Evolutionary conservation across 1,140 invertebrate genomes (phyloP).

Genomic region (Drosophila varians): DNA sequence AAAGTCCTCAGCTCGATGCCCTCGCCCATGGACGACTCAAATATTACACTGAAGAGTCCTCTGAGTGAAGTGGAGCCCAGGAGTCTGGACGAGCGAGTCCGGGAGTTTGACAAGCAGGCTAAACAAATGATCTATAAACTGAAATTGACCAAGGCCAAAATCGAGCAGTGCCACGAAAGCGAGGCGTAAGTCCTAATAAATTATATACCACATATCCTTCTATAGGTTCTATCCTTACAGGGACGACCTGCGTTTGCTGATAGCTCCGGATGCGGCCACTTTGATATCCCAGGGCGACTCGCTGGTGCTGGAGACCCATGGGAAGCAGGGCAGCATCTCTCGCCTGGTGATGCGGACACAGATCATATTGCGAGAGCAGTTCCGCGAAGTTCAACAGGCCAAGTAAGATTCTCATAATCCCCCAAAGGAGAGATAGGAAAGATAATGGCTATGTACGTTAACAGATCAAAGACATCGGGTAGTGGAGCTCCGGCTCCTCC

Average conservation of each 20-base stretch:
- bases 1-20: constrained; percentile 69
- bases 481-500: constrained; percentile 40
- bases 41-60: constrained; percentile 70
- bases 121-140: constrained; percentile 87
- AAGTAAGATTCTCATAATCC: constrained; percentile 42
- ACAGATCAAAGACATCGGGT: constrained; percentile 64
- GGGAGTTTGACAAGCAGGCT: constrained; percentile 86
- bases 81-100: constrained; percentile 70
- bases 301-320: constrained; percentile 88
- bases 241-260: constrained; percentile 73
- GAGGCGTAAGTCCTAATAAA: constrained; percentile 84
- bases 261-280: constrained; percentile 91
- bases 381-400: constrained; percentile 79
- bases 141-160: constrained; percentile 88
- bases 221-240: constrained; percentile 16
- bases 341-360: constrained; percentile 76
- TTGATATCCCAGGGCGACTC: constrained; percentile 91
- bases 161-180: constrained; percentile 86
- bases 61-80: constrained; percentile 31
- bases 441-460: too few species aligned
- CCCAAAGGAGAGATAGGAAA: too few species aligned
- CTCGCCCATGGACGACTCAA: constrained; percentile 67
- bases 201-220: neutral
- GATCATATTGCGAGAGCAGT: constrained; percentile 78
- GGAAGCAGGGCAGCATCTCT: constrained; percentile 75